Conservation (phyloP, 2,888 invertebrate genomes). For the Drosophila mercatorum region DNA sequence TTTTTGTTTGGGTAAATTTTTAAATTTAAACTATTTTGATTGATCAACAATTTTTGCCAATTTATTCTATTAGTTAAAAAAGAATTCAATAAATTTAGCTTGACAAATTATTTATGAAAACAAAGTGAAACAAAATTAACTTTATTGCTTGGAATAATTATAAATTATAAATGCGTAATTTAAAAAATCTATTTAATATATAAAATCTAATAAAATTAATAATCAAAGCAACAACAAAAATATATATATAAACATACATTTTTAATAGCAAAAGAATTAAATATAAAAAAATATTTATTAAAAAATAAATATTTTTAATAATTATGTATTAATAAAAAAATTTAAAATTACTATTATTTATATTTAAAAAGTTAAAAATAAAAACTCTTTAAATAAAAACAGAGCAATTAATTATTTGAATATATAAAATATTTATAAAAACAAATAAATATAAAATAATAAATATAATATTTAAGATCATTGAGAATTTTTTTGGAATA, state of each 20-base stretch:
- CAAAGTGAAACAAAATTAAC: neutral
- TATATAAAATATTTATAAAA: no score
- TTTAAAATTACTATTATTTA: no score
- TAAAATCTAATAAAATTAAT: no score
- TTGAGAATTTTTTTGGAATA: neutral
- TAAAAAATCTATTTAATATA: no score
- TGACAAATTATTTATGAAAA: neutral
- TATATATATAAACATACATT: neutral
- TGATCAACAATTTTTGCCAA: constrained; percentile 10
- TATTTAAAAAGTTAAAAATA: no score
- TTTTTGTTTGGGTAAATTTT: neutral
- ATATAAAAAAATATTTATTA: neutral
- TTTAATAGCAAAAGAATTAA: neutral
- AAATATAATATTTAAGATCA: no score
- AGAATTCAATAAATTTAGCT: neutral
- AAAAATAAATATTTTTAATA: neutral
- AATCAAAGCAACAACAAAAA: no score
- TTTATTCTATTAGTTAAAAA: neutral
- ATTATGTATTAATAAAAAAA: no score
- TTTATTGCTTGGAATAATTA: no score
- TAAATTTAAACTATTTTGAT: constrained; percentile 1
- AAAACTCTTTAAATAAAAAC: no score
- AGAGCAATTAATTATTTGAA: no score
- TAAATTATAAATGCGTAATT: neutral
- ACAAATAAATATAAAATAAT: no score